Percentiles rank a stretch among this genome's conserved stretches.
These are phyloP conservation scores for Actinopyga echinites DNA, from an alignment of 53 echinoderm and acorn worm species.

Conservation along the genomic window DNA sequence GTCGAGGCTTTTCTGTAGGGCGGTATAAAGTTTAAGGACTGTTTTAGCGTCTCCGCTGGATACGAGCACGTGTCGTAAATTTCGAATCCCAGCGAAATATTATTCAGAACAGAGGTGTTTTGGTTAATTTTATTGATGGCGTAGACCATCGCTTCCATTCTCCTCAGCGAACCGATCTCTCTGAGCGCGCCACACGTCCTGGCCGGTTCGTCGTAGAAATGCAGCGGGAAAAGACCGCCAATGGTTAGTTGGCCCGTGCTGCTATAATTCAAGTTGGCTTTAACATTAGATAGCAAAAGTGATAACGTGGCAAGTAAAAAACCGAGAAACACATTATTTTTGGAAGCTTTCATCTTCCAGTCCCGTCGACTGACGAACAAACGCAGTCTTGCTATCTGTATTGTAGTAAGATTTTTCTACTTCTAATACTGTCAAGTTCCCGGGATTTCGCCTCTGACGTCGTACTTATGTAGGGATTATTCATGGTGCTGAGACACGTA, in stretches of 20 bases:
- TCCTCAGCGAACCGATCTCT: slow-evolving; percentile 67
- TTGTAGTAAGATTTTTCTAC: no score
- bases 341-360: no score
- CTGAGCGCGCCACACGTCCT: slow-evolving; percentile 68
- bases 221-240: slow-evolving; percentile 87
- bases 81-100: slow-evolving; percentile 83
- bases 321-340: no score
- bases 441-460: no score
- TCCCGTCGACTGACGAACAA: no score
- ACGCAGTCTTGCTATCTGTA: no score
- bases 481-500: no score
- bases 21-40: slow-evolving; percentile 86
- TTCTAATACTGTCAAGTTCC: no score
- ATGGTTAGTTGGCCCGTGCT: slow-evolving; percentile 70
- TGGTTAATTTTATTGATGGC: slow-evolving; percentile 72
- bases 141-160: slow-evolving; percentile 90
- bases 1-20: slow-evolving; percentile 49
- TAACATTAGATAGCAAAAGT: not conserved
- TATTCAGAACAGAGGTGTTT: slow-evolving; percentile 64
- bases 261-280: slow-evolving; percentile 60
- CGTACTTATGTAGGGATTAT: no score
- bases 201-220: slow-evolving; percentile 67
- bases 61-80: slow-evolving; percentile 92
- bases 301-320: not conserved
- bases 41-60: slow-evolving; percentile 66